These are phyloP conservation scores for Vicugna pacos DNA, from an alignment of 2,113 vertebrate species.

Conservation along the genomic window DNA sequence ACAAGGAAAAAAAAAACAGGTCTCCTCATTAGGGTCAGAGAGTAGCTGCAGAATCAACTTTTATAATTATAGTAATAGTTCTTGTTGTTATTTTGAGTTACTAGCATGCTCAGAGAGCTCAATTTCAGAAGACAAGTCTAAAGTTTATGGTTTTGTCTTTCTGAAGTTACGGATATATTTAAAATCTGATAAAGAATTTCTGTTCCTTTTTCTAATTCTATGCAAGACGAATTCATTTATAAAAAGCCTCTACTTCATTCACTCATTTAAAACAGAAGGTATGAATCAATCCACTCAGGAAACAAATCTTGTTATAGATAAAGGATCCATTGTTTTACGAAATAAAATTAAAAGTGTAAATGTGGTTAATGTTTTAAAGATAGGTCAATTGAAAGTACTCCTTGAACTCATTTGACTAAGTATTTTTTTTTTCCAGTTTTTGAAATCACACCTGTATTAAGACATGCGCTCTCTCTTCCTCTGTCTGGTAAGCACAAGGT, in stretches of 20 bases:
- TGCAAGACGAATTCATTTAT: conserved; percentile 73
- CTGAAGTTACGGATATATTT: not conserved
- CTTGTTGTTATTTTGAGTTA: not conserved
- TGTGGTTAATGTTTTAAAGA: conserved; percentile 73
- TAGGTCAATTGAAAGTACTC: conserved; percentile 77
- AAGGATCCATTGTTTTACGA: conserved; percentile 78
- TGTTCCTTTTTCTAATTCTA: conserved; percentile 66
- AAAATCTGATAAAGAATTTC: conserved; percentile 50
- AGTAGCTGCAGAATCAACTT: not conserved
- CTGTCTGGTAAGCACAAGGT: conserved; percentile 88
- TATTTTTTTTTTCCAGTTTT: conserved; percentile 66
- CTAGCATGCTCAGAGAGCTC: not conserved
- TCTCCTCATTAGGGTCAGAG: not conserved
- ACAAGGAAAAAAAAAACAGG: not conserved
- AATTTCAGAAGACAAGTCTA: conserved; percentile 38
- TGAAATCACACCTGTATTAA: conserved; percentile 87
- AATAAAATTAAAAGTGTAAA: conserved; percentile 84
- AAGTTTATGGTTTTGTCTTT: conserved; percentile 50
- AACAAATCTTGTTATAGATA: conserved; percentile 79
- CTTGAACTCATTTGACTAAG: conserved; percentile 87
- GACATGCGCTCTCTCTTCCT: conserved; percentile 83
- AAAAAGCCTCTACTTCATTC: conserved; percentile 71
- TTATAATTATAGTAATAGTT: not conserved
- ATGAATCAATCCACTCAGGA: conserved; percentile 56
- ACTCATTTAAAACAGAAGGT: conserved; percentile 68